A percentile compares a stretch with the other conserved stretches of the same genome.
phyloP scores from a whole-genome alignment of 2,113 vertebrate genomes.

The Pelmatolapia mariae region DNA sequence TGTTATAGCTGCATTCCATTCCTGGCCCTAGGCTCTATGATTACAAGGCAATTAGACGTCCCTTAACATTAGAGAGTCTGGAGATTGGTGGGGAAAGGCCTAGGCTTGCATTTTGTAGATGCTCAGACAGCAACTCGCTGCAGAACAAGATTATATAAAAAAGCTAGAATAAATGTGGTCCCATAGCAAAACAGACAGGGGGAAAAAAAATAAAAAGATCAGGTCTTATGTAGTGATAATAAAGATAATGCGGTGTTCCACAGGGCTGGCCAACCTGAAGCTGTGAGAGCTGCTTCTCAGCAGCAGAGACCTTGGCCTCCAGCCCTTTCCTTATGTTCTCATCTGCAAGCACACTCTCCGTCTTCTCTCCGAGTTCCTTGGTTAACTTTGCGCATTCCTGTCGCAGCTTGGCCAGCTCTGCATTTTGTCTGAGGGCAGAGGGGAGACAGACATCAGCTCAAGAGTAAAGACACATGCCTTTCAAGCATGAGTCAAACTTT shows the following conservation, averaged over 20 bases:
- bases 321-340: conserved; percentile 82
- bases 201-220: neutral
- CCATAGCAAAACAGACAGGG: neutral
- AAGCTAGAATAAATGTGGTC: neutral
- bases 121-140: neutral
- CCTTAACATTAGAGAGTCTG: conserved; percentile 20
- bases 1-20: conserved; percentile 35
- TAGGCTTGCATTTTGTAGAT: neutral
- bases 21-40: conserved; percentile 1
- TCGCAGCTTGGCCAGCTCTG: conserved; percentile 88
- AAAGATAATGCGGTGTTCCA: neutral
- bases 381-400: conserved; percentile 85
- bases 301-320: conserved; percentile 74
- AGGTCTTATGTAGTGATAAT: neutral
- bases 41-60: conserved; percentile 41
- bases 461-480: neutral
- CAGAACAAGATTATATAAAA: neutral
- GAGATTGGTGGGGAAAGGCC: neutral
- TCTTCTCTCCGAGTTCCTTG: conserved; percentile 87
- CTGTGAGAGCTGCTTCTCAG: conserved; percentile 80
- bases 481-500: neutral
- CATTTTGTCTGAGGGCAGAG: conserved; percentile 81
- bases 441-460: neutral
- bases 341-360: conserved; percentile 76
- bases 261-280: conserved; percentile 72